Evolutionary conservation across 2,113 vertebrate genomes (phyloP).

Genomic region (Leucopsar rothschildi): DNA sequence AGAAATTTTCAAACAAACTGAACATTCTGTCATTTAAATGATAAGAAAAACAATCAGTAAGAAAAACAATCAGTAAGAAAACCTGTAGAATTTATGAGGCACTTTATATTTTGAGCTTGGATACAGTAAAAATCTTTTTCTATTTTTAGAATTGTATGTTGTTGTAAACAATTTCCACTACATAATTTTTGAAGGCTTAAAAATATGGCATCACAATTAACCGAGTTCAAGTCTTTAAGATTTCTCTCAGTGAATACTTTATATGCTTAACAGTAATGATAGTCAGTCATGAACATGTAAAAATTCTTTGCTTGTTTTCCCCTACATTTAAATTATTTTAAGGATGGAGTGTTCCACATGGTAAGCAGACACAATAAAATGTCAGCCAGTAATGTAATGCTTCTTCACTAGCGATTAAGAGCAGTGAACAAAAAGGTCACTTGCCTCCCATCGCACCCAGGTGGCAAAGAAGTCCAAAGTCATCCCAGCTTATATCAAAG

Average conservation of each 20-base stretch:
- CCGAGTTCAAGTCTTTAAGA: background rate
- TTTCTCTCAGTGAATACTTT: background rate
- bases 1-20: background rate
- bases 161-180: background rate
- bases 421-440: no score
- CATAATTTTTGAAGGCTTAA: background rate
- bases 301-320: background rate
- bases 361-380: background rate
- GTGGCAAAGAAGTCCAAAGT: background rate
- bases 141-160: background rate
- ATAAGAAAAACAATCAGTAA: background rate
- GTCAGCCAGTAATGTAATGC: background rate
- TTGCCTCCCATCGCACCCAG: no score
- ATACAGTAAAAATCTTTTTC: background rate
- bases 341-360: background rate
- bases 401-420: no score
- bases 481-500: background rate
- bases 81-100: background rate
- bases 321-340: background rate
- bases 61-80: background rate
- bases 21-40: background rate
- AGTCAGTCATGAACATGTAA: background rate
- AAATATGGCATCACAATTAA: background rate
- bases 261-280: background rate
- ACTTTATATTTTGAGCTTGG: background rate